Evolutionary conservation across 2,888 invertebrate genomes (phyloP).

Genomic region (Entomobrya proxima): DNA sequence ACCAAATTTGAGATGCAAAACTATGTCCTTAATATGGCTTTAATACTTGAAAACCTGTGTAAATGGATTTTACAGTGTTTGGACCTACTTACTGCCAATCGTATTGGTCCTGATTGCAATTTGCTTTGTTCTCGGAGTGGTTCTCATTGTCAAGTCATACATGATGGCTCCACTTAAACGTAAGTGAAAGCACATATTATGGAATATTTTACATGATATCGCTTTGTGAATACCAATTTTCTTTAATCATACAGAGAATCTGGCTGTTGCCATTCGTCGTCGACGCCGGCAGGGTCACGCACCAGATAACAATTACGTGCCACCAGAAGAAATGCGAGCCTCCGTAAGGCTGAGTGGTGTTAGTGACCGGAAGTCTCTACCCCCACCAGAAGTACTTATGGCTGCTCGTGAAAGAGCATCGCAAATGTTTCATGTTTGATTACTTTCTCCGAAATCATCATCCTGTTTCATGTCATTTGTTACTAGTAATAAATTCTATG

Average conservation of each 20-base stretch:
- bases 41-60: too few species aligned
- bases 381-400: conserved; percentile 41
- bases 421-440: conserved; percentile 18
- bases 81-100: conserved; percentile 35
- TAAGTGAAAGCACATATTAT: not conserved
- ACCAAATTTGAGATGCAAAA: too few species aligned
- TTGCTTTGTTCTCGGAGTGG: conserved; percentile 45
- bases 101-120: conserved; percentile 32
- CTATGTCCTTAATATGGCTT: too few species aligned
- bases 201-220: not conserved
- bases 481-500: not conserved
- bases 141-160: conserved; percentile 55
- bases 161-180: conserved; percentile 58
- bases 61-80: too few species aligned
- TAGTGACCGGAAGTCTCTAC: conserved; percentile 50
- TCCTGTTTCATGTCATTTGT: too few species aligned
- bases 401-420: conserved; percentile 55
- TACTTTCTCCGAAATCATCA: not conserved
- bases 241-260: conserved; percentile 42
- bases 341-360: not conserved
- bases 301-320: conserved; percentile 52
- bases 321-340: conserved; percentile 38
- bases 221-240: not conserved
- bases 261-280: conserved; percentile 48
- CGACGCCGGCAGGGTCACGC: conserved; percentile 44